Base-by-base conservation (phyloP, 2,797 vertebrate species). In the Nothura maculosa region DNA sequence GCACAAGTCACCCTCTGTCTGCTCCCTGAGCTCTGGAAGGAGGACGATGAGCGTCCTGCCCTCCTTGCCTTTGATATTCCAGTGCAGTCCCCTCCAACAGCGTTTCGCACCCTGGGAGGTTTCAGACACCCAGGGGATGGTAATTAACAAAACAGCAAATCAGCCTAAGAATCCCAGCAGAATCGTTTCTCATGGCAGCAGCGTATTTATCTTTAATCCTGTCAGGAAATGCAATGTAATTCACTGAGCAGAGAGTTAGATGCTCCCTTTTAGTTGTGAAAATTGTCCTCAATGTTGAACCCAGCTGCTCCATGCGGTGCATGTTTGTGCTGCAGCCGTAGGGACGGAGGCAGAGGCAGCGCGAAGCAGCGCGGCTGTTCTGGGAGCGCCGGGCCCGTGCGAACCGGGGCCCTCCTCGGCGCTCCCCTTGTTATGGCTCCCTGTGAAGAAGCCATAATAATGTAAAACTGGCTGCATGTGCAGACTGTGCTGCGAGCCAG, bases 331-430 rank as follows among this genome's bases (percentile, higher is more conserved):
- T 82, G 60, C 57, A 62, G 47, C 38, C 81, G 28, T 54, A 48
- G 42, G 50, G 15, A 21, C 55, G 21, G 60, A 72, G 63, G 63
- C 27, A 11, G 57, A 36, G 48, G 10, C 34, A 13, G 19, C 11
- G 13, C 38, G 60, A 60, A 12, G 54, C 64, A 21, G 19, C 24
- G 3, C 1, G 32, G 38, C 9, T 25, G 1, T 21, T 7, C 13
- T 61, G 54, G 6, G 30, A 73, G 36, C 34, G 42, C 32, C 21
- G 42, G 2, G 1, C 12, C 63, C 11, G 38, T 38, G 72, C 73
- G 34, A 16, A 73, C 18, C 25, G 1, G 0, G 25, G 45, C 43
- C 0, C 0, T 36, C n/a, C 52, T 69, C 1, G 0, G 11, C 67
- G 30, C 14, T 75, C 32, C 52, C 67, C 25, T 36, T 14, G 0